Conservation (phyloP, 2,888 invertebrate genomes). For the Branchellion lobata region DNA sequence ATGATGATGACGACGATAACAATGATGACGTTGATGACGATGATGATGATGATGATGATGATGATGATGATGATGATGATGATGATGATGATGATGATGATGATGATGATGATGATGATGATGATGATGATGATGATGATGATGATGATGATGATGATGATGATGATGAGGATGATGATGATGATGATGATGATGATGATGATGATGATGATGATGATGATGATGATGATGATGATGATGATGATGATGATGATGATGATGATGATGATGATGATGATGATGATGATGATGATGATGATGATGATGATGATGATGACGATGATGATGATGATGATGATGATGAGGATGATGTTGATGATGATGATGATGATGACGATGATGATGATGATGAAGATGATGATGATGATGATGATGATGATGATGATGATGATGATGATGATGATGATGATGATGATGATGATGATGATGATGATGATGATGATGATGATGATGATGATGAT, state of each 20-base stretch:
- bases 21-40: too few species aligned
- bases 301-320: too few species aligned
- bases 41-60: too few species aligned
- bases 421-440: not conserved
- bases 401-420: too few species aligned
- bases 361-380: slow-evolving; percentile 8
- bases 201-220: slow-evolving; percentile 34
- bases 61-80: too few species aligned
- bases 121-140: not conserved
- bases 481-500: slow-evolving; percentile 35
- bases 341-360: slow-evolving; percentile 35
- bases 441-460: slow-evolving; percentile 40
- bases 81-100: too few species aligned
- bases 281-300: too few species aligned
- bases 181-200: slow-evolving; percentile 34
- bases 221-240: slow-evolving; percentile 2
- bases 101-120: too few species aligned
- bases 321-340: slow-evolving; percentile 28
- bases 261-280: too few species aligned
- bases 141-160: not conserved
- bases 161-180: slow-evolving; percentile 38
- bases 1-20: too few species aligned
- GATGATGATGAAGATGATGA: too few species aligned
- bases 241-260: too few species aligned
- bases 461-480: slow-evolving; percentile 31